A percentile compares a stretch with the other conserved stretches of the same genome.
These are phyloP conservation scores for Gryon sp. DNA, from an alignment of 1,140 invertebrate species.

Conservation along the genomic window DNA sequence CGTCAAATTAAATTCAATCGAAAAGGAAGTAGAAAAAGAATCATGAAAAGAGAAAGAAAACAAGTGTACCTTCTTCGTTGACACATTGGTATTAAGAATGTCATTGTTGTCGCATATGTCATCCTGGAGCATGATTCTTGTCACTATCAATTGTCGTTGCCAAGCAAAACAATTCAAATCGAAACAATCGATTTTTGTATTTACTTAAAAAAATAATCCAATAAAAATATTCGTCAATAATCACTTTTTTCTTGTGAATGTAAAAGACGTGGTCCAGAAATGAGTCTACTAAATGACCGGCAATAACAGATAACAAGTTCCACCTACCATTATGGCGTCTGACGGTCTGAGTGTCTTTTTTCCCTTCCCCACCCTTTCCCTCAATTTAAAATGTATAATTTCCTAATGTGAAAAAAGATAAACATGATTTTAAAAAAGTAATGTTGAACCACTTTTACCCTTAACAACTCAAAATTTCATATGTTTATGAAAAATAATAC, in stretches of 20 bases:
- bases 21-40: not conserved
- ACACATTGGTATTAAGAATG: conserved; percentile 72
- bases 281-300: conserved; percentile 62
- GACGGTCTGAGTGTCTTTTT: too few relatives aligned
- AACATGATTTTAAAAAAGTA: too few relatives aligned
- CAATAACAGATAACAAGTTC: conserved; percentile 78
- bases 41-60: not conserved
- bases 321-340: conserved; percentile 80
- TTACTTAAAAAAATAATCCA: too few relatives aligned
- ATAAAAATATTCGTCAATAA: too few relatives aligned
- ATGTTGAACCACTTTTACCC: too few relatives aligned
- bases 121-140: conserved; percentile 77
- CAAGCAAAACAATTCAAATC: not conserved
- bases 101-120: conserved; percentile 77
- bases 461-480: too few relatives aligned
- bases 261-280: conserved; percentile 13
- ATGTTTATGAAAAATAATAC: too few relatives aligned
- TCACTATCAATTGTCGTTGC: not conserved
- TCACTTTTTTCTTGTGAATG: too few relatives aligned
- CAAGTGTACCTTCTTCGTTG: conserved; percentile 73
- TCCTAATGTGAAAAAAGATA: too few relatives aligned
- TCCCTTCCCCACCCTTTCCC: too few relatives aligned
- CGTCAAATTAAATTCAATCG: too few relatives aligned
- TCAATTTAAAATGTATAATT: too few relatives aligned
- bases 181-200: not conserved